These are phyloP conservation scores for Dipodomys merriami DNA, from an alignment of 2,113 vertebrate genomes.

Conservation along the genomic window DNA sequence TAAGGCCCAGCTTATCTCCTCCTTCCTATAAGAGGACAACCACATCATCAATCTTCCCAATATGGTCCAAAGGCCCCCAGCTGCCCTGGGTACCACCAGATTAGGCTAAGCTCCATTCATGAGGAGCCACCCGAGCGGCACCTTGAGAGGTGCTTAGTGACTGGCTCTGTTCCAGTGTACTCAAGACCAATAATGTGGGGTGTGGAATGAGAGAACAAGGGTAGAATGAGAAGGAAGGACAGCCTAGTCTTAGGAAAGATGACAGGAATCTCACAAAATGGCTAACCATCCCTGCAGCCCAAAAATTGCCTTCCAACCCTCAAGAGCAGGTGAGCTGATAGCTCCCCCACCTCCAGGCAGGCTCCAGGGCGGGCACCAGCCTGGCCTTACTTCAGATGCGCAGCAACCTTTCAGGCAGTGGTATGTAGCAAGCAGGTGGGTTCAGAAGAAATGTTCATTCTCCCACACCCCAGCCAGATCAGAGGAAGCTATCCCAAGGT, in stretches of 20 bases:
- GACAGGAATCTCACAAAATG: neutral
- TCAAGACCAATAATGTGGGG: neutral
- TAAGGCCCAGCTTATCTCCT: neutral
- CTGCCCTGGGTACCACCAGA: fast-evolving
- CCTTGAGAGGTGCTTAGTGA: neutral
- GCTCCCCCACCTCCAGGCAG: neutral
- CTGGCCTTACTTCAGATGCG: neutral
- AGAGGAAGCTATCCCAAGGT: neutral
- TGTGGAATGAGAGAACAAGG: neutral
- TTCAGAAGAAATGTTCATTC: no score
- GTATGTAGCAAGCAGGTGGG: neutral
- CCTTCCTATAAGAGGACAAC: neutral
- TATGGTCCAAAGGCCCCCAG: fast-evolving
- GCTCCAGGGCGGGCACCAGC: neutral
- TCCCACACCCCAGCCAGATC: neutral
- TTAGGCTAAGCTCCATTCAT: neutral
- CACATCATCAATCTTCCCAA: neutral
- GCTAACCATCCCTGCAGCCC: neutral
- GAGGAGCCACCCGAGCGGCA: neutral
- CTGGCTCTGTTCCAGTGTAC: neutral
- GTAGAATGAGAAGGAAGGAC: no score
- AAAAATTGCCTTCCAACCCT: neutral
- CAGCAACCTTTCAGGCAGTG: neutral
- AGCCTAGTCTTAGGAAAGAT: neutral
- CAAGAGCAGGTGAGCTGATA: no score